Conservation (phyloP, 1,140 invertebrate species). For the Listronotus oregonensis region DNA sequence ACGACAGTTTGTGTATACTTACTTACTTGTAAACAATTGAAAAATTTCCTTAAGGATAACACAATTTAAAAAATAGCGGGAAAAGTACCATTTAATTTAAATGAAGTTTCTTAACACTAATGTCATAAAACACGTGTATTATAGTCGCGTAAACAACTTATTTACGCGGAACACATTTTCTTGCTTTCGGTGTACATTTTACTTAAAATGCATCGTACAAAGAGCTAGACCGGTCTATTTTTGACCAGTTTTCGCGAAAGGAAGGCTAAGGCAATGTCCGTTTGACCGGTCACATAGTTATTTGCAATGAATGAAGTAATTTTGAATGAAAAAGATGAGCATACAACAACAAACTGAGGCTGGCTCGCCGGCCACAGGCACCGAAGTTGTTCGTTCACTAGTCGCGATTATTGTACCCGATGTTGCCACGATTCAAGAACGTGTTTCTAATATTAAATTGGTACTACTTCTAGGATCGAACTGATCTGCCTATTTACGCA, state of each 20-base stretch:
- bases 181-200: neutral
- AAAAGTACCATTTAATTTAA: too few species aligned
- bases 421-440: conserved; percentile 23
- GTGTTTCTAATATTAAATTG: conserved; percentile 5
- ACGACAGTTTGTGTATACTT: too few species aligned
- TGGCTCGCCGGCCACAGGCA: conserved; percentile 25
- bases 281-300: conserved; percentile 17
- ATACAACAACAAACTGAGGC: conserved; percentile 18
- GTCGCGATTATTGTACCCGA: conserved; percentile 23
- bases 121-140: neutral
- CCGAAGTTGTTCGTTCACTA: conserved; percentile 24
- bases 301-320: conserved; percentile 3
- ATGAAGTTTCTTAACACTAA: neutral
- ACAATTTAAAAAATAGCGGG: too few species aligned
- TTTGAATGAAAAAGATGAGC: conserved; percentile 26
- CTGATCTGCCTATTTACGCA: neutral
- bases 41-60: too few species aligned
- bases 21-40: too few species aligned
- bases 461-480: neutral
- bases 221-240: neutral
- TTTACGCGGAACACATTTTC: conserved; percentile 9
- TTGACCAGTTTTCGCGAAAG: neutral
- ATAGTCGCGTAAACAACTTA: neutral
- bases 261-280: neutral
- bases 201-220: too few species aligned